phyloP scores from a whole-genome alignment of 2,888 invertebrate genomes.

The Thera obeliscata region DNA sequence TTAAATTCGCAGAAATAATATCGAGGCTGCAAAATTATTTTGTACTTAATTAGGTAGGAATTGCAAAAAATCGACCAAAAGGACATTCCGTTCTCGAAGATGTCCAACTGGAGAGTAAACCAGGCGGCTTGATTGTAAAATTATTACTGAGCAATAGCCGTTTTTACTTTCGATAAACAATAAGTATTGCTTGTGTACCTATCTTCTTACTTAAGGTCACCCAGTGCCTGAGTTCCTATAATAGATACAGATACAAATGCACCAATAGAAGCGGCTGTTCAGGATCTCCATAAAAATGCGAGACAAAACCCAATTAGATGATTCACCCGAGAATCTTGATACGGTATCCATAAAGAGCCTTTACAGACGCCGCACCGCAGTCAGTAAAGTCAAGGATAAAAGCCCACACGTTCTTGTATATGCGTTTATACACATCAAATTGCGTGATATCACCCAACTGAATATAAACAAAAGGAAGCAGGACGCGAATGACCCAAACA shows the following conservation, averaged over 20 bases:
- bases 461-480: constrained; percentile 10
- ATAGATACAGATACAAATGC: neutral
- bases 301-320: constrained; percentile 30
- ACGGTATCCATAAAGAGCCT: constrained; percentile 27
- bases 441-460: constrained; percentile 38
- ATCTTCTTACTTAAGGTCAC: neutral
- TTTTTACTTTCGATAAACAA: no score
- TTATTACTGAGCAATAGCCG: neutral
- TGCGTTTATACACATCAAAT: constrained; percentile 29
- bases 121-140: neutral
- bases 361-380: constrained; percentile 30
- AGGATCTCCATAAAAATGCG: constrained; percentile 27
- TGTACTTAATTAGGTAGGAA: constrained; percentile 8
- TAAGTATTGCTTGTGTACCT: no score
- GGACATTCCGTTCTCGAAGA: neutral
- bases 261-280: constrained; percentile 2
- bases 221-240: no score
- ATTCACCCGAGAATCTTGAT: constrained; percentile 35
- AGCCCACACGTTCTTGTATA: constrained; percentile 30
- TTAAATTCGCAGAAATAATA: constrained; percentile 12
- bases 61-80: neutral
- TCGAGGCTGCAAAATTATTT: constrained; percentile 3
- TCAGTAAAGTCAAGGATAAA: constrained; percentile 31
- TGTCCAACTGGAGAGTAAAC: neutral
- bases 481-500: neutral